These are phyloP conservation scores for Mimas tiliae DNA, from an alignment of 2,888 invertebrate species.

Conservation along the genomic window DNA sequence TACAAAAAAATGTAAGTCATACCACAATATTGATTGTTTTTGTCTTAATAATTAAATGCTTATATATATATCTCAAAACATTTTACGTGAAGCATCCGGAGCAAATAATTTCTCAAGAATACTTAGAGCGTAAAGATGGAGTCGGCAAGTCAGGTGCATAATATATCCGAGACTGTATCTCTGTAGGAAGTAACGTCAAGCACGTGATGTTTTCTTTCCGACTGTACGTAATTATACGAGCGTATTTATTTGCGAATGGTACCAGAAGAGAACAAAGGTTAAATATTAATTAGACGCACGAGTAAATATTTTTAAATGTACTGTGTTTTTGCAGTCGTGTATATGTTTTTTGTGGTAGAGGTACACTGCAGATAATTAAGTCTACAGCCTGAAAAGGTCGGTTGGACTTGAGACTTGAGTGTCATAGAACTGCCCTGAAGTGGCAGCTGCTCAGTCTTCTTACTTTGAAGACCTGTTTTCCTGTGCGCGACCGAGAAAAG, in stretches of 20 bases:
- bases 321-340: no score
- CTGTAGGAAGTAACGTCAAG: background rate
- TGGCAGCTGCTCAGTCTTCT: no score
- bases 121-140: slow-evolving; percentile 7
- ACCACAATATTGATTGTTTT: background rate
- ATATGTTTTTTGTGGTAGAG: no score
- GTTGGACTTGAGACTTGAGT: no score
- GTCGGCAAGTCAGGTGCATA: slow-evolving; percentile 11
- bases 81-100: background rate
- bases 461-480: no score
- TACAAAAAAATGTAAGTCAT: background rate
- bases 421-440: no score
- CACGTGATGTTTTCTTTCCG: background rate
- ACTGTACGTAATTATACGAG: background rate
- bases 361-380: no score
- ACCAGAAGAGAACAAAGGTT: background rate
- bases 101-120: slow-evolving; percentile 6
- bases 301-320: no score
- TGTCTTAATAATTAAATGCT: background rate
- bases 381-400: no score
- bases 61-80: background rate
- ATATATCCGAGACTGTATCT: slow-evolving; percentile 3
- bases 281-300: background rate
- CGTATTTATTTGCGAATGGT: background rate
- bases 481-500: no score